phyloP scores from a whole-genome alignment of 2,888 invertebrate genomes.

The Drosophila suboccidentalis region DNA sequence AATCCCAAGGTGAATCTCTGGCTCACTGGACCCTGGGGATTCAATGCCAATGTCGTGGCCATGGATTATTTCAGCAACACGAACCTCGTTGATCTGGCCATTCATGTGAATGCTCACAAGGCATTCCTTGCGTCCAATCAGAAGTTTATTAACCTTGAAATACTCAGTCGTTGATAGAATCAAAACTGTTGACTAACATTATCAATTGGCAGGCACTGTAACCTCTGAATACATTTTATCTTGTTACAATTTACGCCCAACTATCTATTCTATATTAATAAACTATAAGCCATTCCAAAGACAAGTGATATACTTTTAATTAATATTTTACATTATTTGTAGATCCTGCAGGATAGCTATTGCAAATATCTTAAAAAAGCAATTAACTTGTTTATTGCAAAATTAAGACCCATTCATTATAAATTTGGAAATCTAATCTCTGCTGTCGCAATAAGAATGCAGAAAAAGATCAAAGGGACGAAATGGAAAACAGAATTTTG shows the following conservation, averaged over 20 bases:
- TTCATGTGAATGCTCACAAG: constrained; percentile 86
- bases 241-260: background rate
- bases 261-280: background rate
- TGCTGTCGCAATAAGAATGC: no score
- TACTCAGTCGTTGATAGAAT: constrained; percentile 41
- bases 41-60: constrained; percentile 90
- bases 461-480: no score
- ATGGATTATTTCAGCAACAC: constrained; percentile 91
- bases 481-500: no score
- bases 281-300: background rate
- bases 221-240: background rate
- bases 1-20: constrained; percentile 90
- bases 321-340: no score
- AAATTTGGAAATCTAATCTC: no score
- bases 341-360: no score
- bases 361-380: no score
- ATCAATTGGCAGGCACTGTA: constrained; percentile 10
- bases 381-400: no score
- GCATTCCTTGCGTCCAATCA: constrained; percentile 77
- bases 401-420: no score
- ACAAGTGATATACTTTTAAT: no score
- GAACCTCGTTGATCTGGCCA: constrained; percentile 90
- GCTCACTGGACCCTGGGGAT: constrained; percentile 89
- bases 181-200: no score
- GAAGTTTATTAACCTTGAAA: constrained; percentile 80